Percentiles rank a stretch among this genome's conserved stretches.
phyloP scores from a whole-genome alignment of 1,140 invertebrate species.

The Hylaeus anthracinus region DNA sequence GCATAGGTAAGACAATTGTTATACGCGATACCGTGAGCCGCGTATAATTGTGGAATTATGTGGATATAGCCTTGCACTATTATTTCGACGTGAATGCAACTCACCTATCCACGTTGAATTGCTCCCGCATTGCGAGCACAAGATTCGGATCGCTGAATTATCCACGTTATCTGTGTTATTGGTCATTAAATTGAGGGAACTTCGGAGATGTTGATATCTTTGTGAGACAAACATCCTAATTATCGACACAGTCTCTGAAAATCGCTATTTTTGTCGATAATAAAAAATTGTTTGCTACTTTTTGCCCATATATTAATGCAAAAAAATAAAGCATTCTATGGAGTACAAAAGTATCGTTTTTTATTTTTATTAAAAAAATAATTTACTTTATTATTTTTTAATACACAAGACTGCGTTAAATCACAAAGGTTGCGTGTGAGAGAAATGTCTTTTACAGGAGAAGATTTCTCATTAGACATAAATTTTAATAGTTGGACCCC shows the following conservation, averaged over 20 bases:
- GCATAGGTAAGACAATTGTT: conserved; percentile 8
- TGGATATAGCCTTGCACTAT: conserved; percentile 27
- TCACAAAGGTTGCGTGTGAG: too few relatives aligned
- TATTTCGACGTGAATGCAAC: conserved; percentile 12
- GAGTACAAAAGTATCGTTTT: too few relatives aligned
- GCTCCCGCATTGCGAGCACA: neutral
- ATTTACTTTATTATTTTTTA: neutral
- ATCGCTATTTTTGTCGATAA: too few relatives aligned
- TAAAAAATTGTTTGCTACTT: too few relatives aligned
- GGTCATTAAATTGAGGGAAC: neutral
- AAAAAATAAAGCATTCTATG: too few relatives aligned
- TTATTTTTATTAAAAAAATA: neutral
- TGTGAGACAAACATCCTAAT: neutral
- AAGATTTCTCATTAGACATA: too few relatives aligned
- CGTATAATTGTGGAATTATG: conserved; percentile 56
- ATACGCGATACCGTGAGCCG: conserved; percentile 4
- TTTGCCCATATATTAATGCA: too few relatives aligned
- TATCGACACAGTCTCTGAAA: too few relatives aligned
- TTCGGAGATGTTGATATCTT: neutral
- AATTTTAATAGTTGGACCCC: too few relatives aligned
- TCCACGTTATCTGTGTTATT: conserved; percentile 18
- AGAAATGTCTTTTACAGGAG: too few relatives aligned
- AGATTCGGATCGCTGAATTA: conserved; percentile 19
- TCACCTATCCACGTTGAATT: conserved; percentile 24
- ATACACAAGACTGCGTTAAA: too few relatives aligned